Conservation (phyloP, 2,113 vertebrate species). For the Lophochroa leadbeateri region DNA sequence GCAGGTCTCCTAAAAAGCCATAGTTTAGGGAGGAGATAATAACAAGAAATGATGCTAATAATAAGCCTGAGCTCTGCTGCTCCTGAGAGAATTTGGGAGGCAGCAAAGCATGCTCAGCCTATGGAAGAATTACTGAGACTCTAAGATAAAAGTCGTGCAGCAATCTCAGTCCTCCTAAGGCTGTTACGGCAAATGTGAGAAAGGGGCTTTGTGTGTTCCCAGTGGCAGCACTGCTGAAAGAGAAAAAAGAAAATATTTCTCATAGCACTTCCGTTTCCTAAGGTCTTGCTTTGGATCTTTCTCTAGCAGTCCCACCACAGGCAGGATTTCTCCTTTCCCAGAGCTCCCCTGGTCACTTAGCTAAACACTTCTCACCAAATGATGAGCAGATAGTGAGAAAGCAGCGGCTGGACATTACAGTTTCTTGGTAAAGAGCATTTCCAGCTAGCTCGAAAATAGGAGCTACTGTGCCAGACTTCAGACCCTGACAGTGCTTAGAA, state of each 20-base stretch:
- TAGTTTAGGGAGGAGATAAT: not conserved
- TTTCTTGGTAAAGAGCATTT: not conserved
- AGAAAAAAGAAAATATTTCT: not conserved
- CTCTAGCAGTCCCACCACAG: not conserved
- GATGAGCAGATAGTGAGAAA: not conserved
- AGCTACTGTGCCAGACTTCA: not conserved
- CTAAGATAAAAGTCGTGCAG: not conserved
- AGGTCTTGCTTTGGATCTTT: not conserved
- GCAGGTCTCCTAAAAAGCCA: not conserved
- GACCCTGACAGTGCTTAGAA: not conserved
- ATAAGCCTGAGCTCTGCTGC: not conserved
- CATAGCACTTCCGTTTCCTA: not conserved
- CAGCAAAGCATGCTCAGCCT: not conserved
- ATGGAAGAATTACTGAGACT: not conserved
- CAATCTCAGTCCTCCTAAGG: not conserved
- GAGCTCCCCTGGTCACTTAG: not conserved
- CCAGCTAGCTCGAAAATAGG: not conserved
- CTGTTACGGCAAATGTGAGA: not conserved
- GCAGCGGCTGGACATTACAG: fast-evolving
- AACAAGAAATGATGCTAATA: not conserved
- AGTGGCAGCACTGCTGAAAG: not conserved
- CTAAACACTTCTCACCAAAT: not conserved
- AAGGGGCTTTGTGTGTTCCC: not conserved
- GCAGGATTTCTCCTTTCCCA: not conserved
- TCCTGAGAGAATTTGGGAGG: not conserved